A percentile compares a stretch with the other conserved stretches of the same genome.
Conservation (phyloP, 2,888 invertebrate species). For the Petrolisthes manimaculis region DNA sequence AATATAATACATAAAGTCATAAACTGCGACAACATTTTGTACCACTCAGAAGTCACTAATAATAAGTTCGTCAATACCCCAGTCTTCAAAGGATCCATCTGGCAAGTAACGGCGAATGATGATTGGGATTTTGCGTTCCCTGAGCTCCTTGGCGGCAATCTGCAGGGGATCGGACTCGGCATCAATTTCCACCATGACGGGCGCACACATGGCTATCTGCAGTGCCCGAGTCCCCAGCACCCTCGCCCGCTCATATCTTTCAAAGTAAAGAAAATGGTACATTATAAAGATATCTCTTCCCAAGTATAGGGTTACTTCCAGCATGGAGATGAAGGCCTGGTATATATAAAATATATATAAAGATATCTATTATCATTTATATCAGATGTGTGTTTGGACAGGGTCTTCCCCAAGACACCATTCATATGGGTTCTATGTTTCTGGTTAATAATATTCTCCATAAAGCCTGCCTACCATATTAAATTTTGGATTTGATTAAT, state of each 20-base stretch:
- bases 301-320: neutral
- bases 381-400: too few species aligned
- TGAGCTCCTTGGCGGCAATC: conserved; percentile 99
- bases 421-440: too few species aligned
- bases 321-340: too few species aligned
- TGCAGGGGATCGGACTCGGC: conserved; percentile 78
- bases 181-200: conserved; percentile 97
- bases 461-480: too few species aligned
- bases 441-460: too few species aligned
- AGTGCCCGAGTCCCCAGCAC: conserved; percentile 92
- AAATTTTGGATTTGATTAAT: too few species aligned
- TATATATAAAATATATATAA: neutral
- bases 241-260: conserved; percentile 91
- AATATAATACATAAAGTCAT: too few species aligned
- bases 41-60: conserved; percentile 72
- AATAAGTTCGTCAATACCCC: conserved; percentile 98
- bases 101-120: conserved; percentile 96
- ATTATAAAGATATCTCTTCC: neutral
- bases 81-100: conserved; percentile 98
- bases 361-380: neutral
- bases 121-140: conserved; percentile 96
- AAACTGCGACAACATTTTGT: too few species aligned
- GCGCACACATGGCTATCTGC: conserved; percentile 99
- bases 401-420: too few species aligned
- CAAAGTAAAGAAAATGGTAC: too few species aligned